These are phyloP conservation scores for Isichthys henryi DNA, from an alignment of 2,113 vertebrate species.

Conservation along the genomic window DNA sequence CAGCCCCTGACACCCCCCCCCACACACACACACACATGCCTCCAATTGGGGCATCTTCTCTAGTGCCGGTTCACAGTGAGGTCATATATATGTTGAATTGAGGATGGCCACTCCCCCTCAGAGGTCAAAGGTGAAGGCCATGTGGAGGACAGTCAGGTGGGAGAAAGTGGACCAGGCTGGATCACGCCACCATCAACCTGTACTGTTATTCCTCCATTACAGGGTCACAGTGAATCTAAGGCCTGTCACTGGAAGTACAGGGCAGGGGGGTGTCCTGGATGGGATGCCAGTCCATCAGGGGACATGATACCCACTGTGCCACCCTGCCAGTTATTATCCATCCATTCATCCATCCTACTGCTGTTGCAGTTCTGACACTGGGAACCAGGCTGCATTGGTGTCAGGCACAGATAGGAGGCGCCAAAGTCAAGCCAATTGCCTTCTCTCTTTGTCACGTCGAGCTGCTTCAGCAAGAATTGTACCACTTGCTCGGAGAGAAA, in stretches of 20 bases:
- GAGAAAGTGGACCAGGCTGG: background rate
- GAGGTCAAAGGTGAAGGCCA: background rate
- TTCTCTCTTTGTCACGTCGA: slow-evolving; percentile 15
- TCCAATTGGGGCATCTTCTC: background rate
- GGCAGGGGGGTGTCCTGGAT: background rate
- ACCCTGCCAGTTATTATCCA: background rate
- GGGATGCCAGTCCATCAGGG: background rate
- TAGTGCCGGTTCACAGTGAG: background rate
- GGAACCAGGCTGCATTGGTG: background rate
- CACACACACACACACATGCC: background rate
- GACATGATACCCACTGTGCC: background rate
- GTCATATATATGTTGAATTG: background rate
- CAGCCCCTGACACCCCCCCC: no score
- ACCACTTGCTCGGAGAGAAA: background rate
- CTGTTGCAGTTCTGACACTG: background rate
- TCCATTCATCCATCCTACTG: background rate
- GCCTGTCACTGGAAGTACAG: background rate
- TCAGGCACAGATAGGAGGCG: background rate
- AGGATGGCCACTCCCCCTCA: background rate
- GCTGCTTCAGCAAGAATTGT: slow-evolving; percentile 3
- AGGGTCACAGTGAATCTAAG: background rate
- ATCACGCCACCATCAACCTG: background rate
- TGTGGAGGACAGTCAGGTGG: background rate
- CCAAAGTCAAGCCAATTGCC: background rate
- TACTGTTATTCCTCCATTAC: background rate